Evolutionary conservation across 2,888 invertebrate species (phyloP), one percentile per base, ranked within the genome.

Genomic region (Stomorhina lunata): DNA sequence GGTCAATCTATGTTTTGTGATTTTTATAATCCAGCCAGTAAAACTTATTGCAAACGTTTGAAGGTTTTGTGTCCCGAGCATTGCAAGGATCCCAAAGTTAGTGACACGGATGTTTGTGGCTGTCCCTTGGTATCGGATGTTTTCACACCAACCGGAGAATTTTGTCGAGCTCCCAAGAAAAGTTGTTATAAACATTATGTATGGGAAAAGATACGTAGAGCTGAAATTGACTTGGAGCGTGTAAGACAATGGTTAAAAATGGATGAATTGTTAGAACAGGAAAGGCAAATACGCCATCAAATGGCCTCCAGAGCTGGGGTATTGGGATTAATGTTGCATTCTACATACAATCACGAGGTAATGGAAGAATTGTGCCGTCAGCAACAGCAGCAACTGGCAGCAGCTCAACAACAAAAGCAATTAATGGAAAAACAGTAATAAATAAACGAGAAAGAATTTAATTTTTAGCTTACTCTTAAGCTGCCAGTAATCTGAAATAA

Each of bases 1-100:
- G 96, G 96, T 0, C 97, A 97, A 91, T 97, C 97, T 86, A 97
- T 99, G 95, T 99, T 99, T 91, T 99, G 99, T 90, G 99, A 99
- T 88, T 97, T 95, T 90, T 99, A 95, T 92, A 99, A 98, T 91
- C 94, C 96, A 0, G 92, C 93, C 4, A 97, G 96, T 87, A 94
- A 94, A 65, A 98, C 98, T 0, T 99, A 99, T 88, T 99, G 99
- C 91, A 99, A 99, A 91, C 92, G 99, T 69, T 92, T 99, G 76
- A 94, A 98, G 85, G 98, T 99, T 0, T 93, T 99, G 85, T 99
- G 99, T 88, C 99, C 99, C 0, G 99, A 99, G 88, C 99, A 99
- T 91, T 97, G 96, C 87, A 99, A 98, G 90, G 97, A 98, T 87
- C 95, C 97, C 0, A 97, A 97, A 92, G 94, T 97, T n/a, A 93